These are phyloP conservation scores for Pseudonaja textilis DNA, from an alignment of 2,113 vertebrate species.

Conservation along the genomic window DNA sequence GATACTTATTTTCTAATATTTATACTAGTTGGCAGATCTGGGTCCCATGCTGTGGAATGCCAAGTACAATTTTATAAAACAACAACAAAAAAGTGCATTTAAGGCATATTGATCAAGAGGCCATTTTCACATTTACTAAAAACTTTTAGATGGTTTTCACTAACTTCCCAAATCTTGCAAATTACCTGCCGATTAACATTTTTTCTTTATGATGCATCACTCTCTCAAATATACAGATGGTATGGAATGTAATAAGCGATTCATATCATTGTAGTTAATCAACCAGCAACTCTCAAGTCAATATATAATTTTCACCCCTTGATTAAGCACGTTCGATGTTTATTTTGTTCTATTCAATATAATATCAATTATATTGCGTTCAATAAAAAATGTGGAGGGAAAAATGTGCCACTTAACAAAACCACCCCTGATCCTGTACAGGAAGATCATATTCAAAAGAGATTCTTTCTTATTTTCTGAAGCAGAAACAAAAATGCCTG, in stretches of 20 bases:
- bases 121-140: neutral
- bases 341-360: neutral
- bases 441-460: neutral
- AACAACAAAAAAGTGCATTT: neutral
- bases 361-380: neutral
- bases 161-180: neutral
- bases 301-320: neutral
- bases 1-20: neutral
- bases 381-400: neutral
- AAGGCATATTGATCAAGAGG: neutral
- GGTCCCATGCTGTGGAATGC: neutral
- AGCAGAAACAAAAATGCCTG: neutral
- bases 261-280: neutral
- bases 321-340: neutral
- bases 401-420: neutral
- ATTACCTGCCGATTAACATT: neutral
- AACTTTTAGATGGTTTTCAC: neutral
- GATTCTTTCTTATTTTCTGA: neutral
- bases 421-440: neutral
- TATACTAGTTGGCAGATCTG: neutral
- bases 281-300: neutral
- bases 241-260: neutral
- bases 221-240: neutral
- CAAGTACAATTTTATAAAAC: neutral
- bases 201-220: neutral